Conservation (phyloP, 2,888 invertebrate species). For the Monochamus alternatus region DNA sequence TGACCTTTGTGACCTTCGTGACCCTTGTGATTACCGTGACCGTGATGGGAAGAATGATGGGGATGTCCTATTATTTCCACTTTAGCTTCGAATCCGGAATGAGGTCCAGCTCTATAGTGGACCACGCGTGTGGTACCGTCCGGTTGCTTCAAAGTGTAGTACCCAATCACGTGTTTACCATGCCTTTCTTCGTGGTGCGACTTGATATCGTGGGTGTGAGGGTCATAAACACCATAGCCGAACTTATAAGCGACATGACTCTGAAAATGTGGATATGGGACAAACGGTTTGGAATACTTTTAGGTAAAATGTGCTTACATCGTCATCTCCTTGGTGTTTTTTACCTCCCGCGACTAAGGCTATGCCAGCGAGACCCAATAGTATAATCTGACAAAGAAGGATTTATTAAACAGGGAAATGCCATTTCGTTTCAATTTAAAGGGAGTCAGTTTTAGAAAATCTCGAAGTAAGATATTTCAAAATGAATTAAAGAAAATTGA, state of each 20-base stretch:
- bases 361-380: background rate
- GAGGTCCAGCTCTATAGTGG: slow-evolving; percentile 58
- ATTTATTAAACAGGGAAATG: background rate
- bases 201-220: slow-evolving; percentile 67
- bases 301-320: background rate
- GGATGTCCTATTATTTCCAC: slow-evolving; percentile 16
- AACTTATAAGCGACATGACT: slow-evolving; percentile 60
- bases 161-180: slow-evolving; percentile 66
- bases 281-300: background rate
- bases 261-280: background rate
- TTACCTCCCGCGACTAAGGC: background rate
- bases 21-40: background rate
- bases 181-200: slow-evolving; percentile 66
- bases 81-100: slow-evolving; percentile 22
- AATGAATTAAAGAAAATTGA: too few relatives aligned
- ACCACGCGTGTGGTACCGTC: slow-evolving; percentile 69
- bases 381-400: background rate
- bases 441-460: too few relatives aligned
- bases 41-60: slow-evolving; percentile 4
- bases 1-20: background rate
- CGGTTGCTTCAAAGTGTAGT: slow-evolving; percentile 66
- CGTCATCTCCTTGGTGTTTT: background rate
- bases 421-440: background rate
- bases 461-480: too few relatives aligned
- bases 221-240: slow-evolving; percentile 68